These are phyloP conservation scores for Drosophila setosimentum DNA, from an alignment of 2,888 invertebrate species.

Conservation along the genomic window DNA sequence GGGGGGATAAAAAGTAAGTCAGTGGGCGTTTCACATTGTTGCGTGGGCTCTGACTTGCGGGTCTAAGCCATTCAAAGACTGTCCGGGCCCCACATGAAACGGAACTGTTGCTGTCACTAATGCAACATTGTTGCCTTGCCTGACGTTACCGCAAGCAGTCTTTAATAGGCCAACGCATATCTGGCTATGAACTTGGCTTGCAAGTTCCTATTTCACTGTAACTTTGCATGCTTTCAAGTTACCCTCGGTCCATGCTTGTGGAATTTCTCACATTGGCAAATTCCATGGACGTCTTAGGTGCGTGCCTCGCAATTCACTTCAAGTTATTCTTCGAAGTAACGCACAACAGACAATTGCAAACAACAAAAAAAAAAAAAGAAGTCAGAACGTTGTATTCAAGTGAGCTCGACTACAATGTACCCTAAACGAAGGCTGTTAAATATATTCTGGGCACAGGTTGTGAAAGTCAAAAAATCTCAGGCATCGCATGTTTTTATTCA, in stretches of 20 bases:
- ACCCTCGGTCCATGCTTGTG: conserved; percentile 41
- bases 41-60: conserved; percentile 29
- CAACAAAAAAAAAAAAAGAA: neutral
- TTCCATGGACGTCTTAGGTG: conserved; percentile 56
- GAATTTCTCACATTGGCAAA: conserved; percentile 67
- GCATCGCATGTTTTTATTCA: neutral
- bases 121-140: conserved; percentile 61
- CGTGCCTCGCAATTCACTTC: conserved; percentile 44
- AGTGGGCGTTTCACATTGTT: conserved; percentile 63
- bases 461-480: neutral
- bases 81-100: conserved; percentile 63
- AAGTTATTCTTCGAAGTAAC: conserved; percentile 66
- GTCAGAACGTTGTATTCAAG: neutral
- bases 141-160: conserved; percentile 27
- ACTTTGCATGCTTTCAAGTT: conserved; percentile 34
- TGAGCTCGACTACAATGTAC: neutral
- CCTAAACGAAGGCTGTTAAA: neutral
- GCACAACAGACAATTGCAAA: conserved; percentile 32
- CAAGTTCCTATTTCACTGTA: conserved; percentile 28
- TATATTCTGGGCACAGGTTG: neutral
- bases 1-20: conserved; percentile 65
- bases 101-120: conserved; percentile 68
- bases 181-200: conserved; percentile 51
- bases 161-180: conserved; percentile 58
- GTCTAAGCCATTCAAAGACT: conserved; percentile 22